Percentiles rank a stretch among this genome's conserved stretches.
These are phyloP conservation scores for Pantelozetes paolii DNA, from an alignment of 2,888 invertebrate species.

Conservation along the genomic window DNA sequence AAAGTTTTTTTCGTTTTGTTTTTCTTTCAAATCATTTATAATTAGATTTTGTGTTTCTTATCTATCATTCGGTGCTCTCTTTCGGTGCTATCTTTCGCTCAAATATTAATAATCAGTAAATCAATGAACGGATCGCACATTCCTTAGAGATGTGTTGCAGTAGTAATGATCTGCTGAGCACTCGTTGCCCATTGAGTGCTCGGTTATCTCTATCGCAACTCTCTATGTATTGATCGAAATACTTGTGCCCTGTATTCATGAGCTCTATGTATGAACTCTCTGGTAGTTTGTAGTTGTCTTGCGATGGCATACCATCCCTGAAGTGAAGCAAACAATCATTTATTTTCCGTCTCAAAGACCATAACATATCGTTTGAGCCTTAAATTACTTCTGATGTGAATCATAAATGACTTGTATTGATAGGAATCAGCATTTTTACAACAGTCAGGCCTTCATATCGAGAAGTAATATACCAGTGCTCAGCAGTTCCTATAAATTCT, in stretches of 20 bases:
- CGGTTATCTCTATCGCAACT: conserved; percentile 18
- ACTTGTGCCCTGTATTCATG: background rate
- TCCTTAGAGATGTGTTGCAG: background rate
- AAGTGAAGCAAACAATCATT: background rate
- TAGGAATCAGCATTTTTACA: background rate
- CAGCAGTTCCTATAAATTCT: background rate
- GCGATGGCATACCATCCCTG: background rate
- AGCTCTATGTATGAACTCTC: background rate
- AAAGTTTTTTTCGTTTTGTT: too few species aligned
- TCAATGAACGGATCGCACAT: background rate
- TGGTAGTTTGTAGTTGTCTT: background rate
- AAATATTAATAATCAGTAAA: background rate
- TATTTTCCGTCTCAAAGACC: background rate
- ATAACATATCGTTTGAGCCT: conserved; percentile 12
- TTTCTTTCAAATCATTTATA: too few species aligned
- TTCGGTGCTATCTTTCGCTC: too few species aligned
- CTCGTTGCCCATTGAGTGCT: background rate
- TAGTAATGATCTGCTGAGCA: background rate
- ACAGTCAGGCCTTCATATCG: background rate
- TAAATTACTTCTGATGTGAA: background rate
- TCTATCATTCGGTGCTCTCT: too few species aligned
- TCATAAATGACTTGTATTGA: conserved; percentile 8
- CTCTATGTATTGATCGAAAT: conserved; percentile 17
- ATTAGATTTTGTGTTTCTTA: too few species aligned
- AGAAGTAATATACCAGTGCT: background rate